Percentiles rank a stretch among this genome's conserved stretches.
These are phyloP conservation scores for Scelioninae gen. 1 DNA, from an alignment of 2,888 invertebrate genomes.

Conservation along the genomic window DNA sequence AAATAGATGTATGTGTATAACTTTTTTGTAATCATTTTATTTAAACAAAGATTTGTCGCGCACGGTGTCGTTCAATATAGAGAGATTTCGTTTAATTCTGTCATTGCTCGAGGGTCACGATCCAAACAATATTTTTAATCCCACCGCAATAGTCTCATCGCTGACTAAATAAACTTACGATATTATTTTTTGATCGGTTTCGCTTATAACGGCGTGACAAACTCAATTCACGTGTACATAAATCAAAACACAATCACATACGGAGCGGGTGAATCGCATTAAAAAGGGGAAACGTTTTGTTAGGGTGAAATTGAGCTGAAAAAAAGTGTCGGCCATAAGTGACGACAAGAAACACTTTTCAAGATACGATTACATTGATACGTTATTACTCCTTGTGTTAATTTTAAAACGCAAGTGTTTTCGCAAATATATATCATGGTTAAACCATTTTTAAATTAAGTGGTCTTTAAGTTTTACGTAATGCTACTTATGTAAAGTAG, in stretches of 20 bases:
- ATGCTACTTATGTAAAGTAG: constrained; percentile 47
- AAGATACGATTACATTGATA: constrained; percentile 24
- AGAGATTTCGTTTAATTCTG: constrained; percentile 77
- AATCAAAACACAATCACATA: constrained; percentile 64
- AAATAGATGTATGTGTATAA: neutral
- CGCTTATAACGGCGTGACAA: constrained; percentile 71
- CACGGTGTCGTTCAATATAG: constrained; percentile 33
- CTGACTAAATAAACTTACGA: constrained; percentile 81
- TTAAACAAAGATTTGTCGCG: constrained; percentile 44
- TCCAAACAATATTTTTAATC: constrained; percentile 83
- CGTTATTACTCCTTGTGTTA: neutral
- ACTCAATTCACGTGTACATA: constrained; percentile 61
- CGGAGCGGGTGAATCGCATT: constrained; percentile 42
- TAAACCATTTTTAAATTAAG: constrained; percentile 46
- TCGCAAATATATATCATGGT: constrained; percentile 30
- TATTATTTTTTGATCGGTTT: constrained; percentile 83
- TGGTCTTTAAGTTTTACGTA: constrained; percentile 51
- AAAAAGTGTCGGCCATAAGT: constrained; percentile 51
- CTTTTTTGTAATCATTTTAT: constrained; percentile 48
- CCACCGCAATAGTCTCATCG: constrained; percentile 74
- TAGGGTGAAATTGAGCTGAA: constrained; percentile 79
- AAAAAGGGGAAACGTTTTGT: constrained; percentile 74
- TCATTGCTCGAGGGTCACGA: constrained; percentile 80
- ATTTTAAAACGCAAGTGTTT: constrained; percentile 24
- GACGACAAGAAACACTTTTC: constrained; percentile 38